Evolutionary conservation across 1,140 invertebrate species (phyloP).

Genomic region (Carposina sasakii): DNA sequence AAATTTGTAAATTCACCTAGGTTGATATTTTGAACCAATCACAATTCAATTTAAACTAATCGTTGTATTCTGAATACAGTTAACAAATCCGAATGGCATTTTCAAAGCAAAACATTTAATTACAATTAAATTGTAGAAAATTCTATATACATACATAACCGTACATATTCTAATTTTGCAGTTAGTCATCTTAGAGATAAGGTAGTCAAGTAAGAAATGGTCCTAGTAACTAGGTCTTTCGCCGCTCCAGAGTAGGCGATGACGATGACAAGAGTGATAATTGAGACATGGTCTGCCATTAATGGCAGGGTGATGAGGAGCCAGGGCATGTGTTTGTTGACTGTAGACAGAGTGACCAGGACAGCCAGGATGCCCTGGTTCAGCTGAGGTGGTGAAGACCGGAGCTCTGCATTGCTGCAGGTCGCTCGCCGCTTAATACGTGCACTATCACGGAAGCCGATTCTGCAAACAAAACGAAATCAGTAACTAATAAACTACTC

Average conservation of each 20-base stretch:
- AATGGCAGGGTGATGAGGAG: conserved; percentile 22
- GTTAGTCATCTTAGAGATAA: conserved; percentile 25
- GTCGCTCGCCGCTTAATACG: conserved; percentile 80
- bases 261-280: conserved; percentile 6
- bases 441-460: conserved; percentile 78
- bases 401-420: conserved; percentile 83
- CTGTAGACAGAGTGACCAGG: conserved; percentile 29
- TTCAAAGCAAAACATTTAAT: background rate
- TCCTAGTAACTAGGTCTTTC: conserved; percentile 12
- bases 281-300: conserved; percentile 16
- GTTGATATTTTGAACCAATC: too few relatives aligned
- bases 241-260: conserved; percentile 14
- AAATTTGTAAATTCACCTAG: too few relatives aligned
- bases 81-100: conserved; percentile 2
- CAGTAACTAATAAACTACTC: too few relatives aligned
- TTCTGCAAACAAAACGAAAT: conserved; percentile 57
- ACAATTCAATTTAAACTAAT: conserved; percentile 18
- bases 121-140: background rate
- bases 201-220: conserved; percentile 4
- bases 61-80: conserved; percentile 46
- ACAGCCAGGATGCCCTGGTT: conserved; percentile 38
- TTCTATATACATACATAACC: conserved; percentile 7
- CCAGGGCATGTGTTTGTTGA: conserved; percentile 23
- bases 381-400: conserved; percentile 62
- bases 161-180: conserved; percentile 8